phyloP scores from a whole-genome alignment of 1,140 invertebrate genomes.

The Drosophila bipectinata region DNA sequence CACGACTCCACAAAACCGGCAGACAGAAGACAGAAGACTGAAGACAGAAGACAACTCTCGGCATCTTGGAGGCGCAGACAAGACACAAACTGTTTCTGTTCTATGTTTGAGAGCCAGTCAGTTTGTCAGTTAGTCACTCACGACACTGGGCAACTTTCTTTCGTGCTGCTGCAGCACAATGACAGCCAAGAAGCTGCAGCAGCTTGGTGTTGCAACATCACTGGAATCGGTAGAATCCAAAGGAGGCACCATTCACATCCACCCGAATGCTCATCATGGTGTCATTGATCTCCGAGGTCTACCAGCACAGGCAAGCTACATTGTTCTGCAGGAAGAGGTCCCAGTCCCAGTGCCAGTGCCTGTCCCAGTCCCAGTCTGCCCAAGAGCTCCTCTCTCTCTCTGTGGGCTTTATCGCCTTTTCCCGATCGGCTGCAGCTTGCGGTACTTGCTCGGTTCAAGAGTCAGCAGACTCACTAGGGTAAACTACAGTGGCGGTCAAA shows the following conservation, averaged over 20 bases:
- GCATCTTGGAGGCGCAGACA: constrained; percentile 10
- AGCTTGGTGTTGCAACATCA: constrained; percentile 1
- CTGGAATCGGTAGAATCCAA: constrained; percentile 3
- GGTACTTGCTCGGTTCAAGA: constrained; percentile 77
- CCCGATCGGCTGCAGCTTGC: constrained; percentile 65
- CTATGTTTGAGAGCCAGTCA: constrained; percentile 46
- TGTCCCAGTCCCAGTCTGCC: constrained; percentile 14
- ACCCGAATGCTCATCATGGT: constrained; percentile 69
- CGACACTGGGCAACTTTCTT: constrained; percentile 65
- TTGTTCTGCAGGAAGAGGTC: constrained; percentile 67
- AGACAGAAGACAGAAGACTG: constrained; percentile 23
- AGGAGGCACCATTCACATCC: constrained; percentile 45
- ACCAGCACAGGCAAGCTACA: constrained; percentile 60
- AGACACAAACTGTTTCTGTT: constrained; percentile 47
- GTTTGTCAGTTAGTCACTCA: constrained; percentile 38
- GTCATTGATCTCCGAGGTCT: constrained; percentile 67
- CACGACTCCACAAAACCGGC: constrained; percentile 61
- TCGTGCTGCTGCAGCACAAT: constrained; percentile 44
- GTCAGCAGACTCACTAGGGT: constrained; percentile 49
- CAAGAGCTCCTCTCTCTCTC: constrained; percentile 8
- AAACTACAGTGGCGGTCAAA: constrained; percentile 4
- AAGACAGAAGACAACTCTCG: constrained; percentile 21
- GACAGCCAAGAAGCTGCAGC: constrained; percentile 47
- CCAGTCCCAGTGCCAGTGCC: constrained; percentile 21
- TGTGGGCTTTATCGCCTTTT: constrained; percentile 59